phyloP scores from a whole-genome alignment of 2,113 vertebrate genomes.

The Dendrocopos noguchii region DNA sequence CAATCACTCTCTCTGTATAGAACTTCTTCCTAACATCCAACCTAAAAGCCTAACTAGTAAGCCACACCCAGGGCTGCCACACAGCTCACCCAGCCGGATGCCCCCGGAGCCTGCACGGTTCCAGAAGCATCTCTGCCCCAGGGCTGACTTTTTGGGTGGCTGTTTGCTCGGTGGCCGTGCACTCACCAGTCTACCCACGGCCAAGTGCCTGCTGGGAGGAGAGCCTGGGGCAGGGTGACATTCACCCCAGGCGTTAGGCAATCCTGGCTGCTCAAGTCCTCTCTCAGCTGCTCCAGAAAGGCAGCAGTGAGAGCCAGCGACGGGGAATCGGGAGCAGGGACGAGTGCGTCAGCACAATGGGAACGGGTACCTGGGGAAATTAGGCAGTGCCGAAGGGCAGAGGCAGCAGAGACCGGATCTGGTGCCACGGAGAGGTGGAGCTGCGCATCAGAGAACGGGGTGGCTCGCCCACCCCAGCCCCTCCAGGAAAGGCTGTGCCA shows the following conservation, averaged over 20 bases:
- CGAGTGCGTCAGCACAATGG: slow-evolving; percentile 1
- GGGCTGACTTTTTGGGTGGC: background rate
- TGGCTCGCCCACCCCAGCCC: background rate
- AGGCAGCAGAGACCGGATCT: background rate
- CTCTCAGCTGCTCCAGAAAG: slow-evolving; percentile 56
- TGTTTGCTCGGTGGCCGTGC: background rate
- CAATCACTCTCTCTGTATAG: too few relatives aligned
- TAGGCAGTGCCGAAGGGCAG: background rate
- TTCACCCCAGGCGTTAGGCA: background rate
- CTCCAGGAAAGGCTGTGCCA: background rate
- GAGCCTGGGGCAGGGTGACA: background rate
- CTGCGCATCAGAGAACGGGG: background rate
- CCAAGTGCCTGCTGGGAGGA: background rate
- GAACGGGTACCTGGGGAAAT: slow-evolving; percentile 54
- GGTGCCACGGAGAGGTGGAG: background rate
- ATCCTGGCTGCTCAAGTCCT: background rate
- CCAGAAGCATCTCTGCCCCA: background rate
- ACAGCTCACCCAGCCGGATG: accelerated
- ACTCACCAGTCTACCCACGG: accelerated
- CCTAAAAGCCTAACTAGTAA: too few relatives aligned
- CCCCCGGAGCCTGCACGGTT: accelerated
- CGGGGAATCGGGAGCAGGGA: slow-evolving; percentile 27
- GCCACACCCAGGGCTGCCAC: accelerated
- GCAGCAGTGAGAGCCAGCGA: accelerated
- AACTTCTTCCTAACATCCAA: too few relatives aligned